These are phyloP conservation scores for Vulpes vulpes DNA, from an alignment of 2,113 vertebrate genomes.

Conservation along the genomic window DNA sequence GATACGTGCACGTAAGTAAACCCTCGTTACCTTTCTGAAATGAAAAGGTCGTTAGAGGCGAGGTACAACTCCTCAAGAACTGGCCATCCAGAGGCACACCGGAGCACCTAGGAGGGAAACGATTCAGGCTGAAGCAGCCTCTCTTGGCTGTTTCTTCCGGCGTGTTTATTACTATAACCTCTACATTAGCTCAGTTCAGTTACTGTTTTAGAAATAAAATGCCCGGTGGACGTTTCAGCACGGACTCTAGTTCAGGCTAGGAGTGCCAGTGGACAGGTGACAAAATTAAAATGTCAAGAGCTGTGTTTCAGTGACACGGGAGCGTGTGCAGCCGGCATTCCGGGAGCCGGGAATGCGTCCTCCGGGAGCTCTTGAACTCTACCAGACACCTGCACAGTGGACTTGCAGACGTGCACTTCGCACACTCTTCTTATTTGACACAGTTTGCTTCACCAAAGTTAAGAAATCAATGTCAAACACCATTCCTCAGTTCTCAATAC, in stretches of 20 bases:
- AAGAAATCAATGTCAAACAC: background rate
- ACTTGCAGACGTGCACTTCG: background rate
- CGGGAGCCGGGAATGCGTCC: background rate
- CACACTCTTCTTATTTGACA: background rate
- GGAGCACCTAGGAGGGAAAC: constrained; percentile 89
- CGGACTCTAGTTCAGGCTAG: background rate
- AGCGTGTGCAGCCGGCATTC: background rate
- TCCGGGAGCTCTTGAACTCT: background rate
- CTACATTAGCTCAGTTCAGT: background rate
- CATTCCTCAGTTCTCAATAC: background rate
- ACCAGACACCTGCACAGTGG: background rate
- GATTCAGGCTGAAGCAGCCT: background rate
- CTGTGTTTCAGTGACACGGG: background rate
- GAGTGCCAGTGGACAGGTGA: background rate
- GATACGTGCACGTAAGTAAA: background rate
- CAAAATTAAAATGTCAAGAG: background rate
- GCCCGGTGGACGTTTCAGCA: rapidly evolving
- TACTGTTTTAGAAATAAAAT: background rate
- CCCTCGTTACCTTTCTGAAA: constrained; percentile 90
- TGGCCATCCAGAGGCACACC: constrained; percentile 93
- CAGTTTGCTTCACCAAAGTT: background rate
- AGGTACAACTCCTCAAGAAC: constrained; percentile 92
- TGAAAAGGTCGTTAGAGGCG: constrained; percentile 89
- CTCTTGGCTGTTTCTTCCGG: rapidly evolving
- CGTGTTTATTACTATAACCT: background rate